phyloP scores from a whole-genome alignment of 1,140 invertebrate species.

The Aphelenchoides besseyi region DNA sequence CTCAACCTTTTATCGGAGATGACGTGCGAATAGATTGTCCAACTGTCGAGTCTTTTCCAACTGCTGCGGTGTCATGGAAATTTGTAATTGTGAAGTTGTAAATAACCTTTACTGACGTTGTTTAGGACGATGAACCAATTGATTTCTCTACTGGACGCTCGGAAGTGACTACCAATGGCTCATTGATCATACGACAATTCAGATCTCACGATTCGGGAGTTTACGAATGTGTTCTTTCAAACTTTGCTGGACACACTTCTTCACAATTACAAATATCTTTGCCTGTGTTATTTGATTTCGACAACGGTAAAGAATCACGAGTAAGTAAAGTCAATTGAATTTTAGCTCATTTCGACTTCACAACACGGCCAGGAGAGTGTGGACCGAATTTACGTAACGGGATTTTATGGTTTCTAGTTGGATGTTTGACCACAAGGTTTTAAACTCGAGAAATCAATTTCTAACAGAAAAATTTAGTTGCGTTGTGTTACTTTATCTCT shows the following conservation, averaged over 20 bases:
- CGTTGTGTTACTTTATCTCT: slow-evolving; percentile 22
- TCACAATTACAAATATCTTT: neutral
- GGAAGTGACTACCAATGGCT: slow-evolving; percentile 28
- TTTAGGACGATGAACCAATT: slow-evolving; percentile 25
- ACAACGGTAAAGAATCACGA: neutral
- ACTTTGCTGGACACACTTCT: slow-evolving; percentile 28
- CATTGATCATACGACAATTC: slow-evolving; percentile 25
- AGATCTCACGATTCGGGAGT: slow-evolving; percentile 13
- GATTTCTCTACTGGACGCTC: slow-evolving; percentile 22
- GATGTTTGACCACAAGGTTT: slow-evolving; percentile 26
- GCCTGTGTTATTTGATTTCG: slow-evolving; percentile 8
- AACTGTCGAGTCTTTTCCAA: slow-evolving; percentile 1
- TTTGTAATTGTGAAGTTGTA: slow-evolving; percentile 19
- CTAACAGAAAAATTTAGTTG: neutral
- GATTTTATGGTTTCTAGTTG: slow-evolving; percentile 31
- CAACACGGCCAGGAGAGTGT: neutral
- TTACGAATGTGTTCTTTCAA: slow-evolving; percentile 23
- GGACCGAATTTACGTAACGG: slow-evolving; percentile 21
- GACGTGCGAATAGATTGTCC: slow-evolving; percentile 22
- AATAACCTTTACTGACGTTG: slow-evolving; percentile 11
- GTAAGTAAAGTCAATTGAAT: neutral
- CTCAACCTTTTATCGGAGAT: slow-evolving; percentile 18
- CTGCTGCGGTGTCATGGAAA: slow-evolving; percentile 22
- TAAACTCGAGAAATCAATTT: neutral
- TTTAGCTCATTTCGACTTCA: neutral